Evolutionary conservation across 1,140 invertebrate species (phyloP), one percentile per base, ranked within the genome.

Genomic region (Heliconius eleuchia): DNA sequence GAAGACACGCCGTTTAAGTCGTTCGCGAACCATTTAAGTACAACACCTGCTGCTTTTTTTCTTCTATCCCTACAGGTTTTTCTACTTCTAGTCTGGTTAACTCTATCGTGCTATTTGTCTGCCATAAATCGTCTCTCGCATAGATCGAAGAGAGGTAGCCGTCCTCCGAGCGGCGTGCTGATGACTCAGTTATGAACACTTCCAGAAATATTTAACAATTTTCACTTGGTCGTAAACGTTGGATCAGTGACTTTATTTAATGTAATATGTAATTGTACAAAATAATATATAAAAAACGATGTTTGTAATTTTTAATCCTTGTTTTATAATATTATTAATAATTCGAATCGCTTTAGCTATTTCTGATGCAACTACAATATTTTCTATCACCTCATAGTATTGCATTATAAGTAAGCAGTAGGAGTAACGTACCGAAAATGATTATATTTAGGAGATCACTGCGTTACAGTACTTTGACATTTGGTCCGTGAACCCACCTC

Each of bases 381-480:
- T 72, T 34, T 34, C 19, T 72, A 72, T 39, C 16, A 42, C 3
- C 18, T 71, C 60, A 30, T 71, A 71, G 37, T 71, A 71, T 71
- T 82, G 73, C 79, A 83, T 83, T 66, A 83, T 82, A 83, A 79
- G 46, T 76, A 71, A 80, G 78, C 34, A 74, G 79, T 82, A 74
- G 74, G 78, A 76, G 84, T 82, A 84, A 84, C 73, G 81, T 83
- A 87, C 84, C 85, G 83, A 85, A 87, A 85, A 84, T 83, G 81
- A 86, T 86, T 86, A 80, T 81, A 84, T 87, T 87, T 84, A 55
- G 82, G 82, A 87, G 83, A 85, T 87, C 85, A 87, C 80, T 81
- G 82, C 78, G 79, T 76, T 81, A 79, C 80, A 82, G 82, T 80
- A 82, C 84, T 84, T 87, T 81, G 85, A 84, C 83, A 82, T 87